A percentile compares a stretch with the other conserved stretches of the same genome.
These are phyloP conservation scores for Ctena decussata DNA, from an alignment of 2,888 invertebrate species.

Conservation along the genomic window DNA sequence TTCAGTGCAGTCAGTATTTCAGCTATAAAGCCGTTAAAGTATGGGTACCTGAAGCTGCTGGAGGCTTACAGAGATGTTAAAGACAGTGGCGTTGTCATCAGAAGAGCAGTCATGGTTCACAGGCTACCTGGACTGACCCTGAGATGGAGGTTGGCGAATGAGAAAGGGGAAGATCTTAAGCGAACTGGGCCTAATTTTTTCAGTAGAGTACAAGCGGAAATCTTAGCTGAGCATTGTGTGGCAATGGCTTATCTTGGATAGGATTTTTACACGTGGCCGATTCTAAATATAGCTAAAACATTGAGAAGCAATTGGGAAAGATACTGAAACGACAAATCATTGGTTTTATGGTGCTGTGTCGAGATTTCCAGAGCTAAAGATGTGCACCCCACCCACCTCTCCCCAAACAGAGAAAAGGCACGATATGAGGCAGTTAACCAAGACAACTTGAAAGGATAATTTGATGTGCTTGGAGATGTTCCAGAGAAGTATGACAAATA, in stretches of 20 bases:
- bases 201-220: slow-evolving; percentile 25
- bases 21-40: background rate
- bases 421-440: slow-evolving; percentile 28
- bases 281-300: slow-evolving; percentile 12
- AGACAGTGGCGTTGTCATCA: slow-evolving; percentile 16
- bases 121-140: slow-evolving; percentile 40
- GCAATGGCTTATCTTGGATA: slow-evolving; percentile 30
- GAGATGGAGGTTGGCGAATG: too few species aligned
- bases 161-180: too few species aligned
- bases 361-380: too few species aligned
- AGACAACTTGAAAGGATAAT: slow-evolving; percentile 12
- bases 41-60: slow-evolving; percentile 2
- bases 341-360: too few species aligned
- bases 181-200: too few species aligned
- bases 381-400: too few species aligned
- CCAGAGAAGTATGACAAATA: slow-evolving; percentile 31
- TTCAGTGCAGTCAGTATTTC: too few species aligned
- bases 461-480: slow-evolving; percentile 11
- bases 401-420: background rate
- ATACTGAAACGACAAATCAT: too few species aligned
- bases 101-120: slow-evolving; percentile 26
- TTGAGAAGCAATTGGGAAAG: too few species aligned
- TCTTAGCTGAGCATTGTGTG: slow-evolving; percentile 26
- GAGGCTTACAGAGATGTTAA: slow-evolving; percentile 39
- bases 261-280: background rate